Evolutionary conservation across 1,140 invertebrate species (phyloP).

Genomic region (Drosophila kepulauana): DNA sequence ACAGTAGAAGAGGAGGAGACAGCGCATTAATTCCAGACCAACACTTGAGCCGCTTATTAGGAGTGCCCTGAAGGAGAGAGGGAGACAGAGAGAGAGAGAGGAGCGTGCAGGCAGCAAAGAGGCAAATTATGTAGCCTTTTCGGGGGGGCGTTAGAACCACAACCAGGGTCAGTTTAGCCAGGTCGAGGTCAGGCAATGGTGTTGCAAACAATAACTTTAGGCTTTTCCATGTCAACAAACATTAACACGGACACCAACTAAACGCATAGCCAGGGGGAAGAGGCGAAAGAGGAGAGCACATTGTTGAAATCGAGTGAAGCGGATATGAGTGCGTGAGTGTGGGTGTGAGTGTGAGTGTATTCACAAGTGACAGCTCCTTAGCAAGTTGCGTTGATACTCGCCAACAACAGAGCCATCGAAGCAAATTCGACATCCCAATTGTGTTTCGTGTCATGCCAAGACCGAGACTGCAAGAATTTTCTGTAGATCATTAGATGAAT

Average conservation of each 20-base stretch:
- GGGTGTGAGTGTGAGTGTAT: constrained; percentile 10
- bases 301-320: constrained; percentile 32
- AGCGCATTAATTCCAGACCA: constrained; percentile 76
- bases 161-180: constrained; percentile 1
- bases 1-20: constrained; percentile 1
- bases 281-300: constrained; percentile 11
- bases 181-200: constrained; percentile 39
- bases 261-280: constrained; percentile 30
- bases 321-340: constrained; percentile 4
- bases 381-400: constrained; percentile 20
- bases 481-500: no score
- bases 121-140: constrained; percentile 65
- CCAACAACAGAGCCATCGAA: constrained; percentile 17
- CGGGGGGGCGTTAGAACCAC: constrained; percentile 14
- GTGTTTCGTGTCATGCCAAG: no score
- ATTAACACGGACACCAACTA: constrained; percentile 64
- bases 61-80: constrained; percentile 16
- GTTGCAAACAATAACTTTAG: constrained; percentile 75
- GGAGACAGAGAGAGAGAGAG: neutral
- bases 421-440: constrained; percentile 13
- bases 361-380: constrained; percentile 12
- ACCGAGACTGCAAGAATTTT: no score
- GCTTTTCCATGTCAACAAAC: constrained; percentile 79
- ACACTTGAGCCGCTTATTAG: constrained; percentile 78
- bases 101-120: constrained; percentile 15